Percentiles rank a stretch among this genome's conserved stretches.
phyloP scores from a whole-genome alignment of 2,888 invertebrate genomes.

The Ernsta delagoae region DNA sequence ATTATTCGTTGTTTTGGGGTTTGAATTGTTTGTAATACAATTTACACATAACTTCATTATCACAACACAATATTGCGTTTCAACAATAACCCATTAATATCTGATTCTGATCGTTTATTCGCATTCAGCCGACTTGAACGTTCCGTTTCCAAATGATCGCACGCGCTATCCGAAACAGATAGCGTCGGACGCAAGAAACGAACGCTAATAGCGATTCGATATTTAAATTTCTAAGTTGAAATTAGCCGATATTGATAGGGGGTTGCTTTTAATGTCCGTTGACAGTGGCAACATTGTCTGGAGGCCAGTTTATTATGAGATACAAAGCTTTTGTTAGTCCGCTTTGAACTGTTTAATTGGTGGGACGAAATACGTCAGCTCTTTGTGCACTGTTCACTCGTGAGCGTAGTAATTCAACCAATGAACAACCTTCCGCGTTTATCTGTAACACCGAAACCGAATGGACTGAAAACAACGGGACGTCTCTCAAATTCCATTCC shows the following conservation, averaged over 20 bases:
- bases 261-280: constrained; percentile 51
- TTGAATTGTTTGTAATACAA: background rate
- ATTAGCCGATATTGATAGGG: constrained; percentile 41
- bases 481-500: constrained; percentile 20
- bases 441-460: constrained; percentile 40
- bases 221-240: constrained; percentile 42
- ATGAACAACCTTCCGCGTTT: constrained; percentile 46
- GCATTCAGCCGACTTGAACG: constrained; percentile 19
- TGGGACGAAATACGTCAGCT: constrained; percentile 51
- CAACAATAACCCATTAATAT: constrained; percentile 25
- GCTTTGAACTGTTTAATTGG: constrained; percentile 66
- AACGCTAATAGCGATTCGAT: constrained; percentile 42
- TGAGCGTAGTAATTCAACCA: constrained; percentile 47
- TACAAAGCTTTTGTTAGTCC: constrained; percentile 62
- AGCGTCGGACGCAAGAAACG: constrained; percentile 42
- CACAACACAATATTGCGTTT: constrained; percentile 14
- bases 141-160: constrained; percentile 40
- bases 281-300: constrained; percentile 46
- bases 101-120: constrained; percentile 24
- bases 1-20: too few species aligned
- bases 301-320: constrained; percentile 63
- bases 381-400: constrained; percentile 46
- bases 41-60: constrained; percentile 5
- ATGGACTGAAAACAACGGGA: constrained; percentile 25
- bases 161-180: constrained; percentile 38